Percentiles rank a stretch among this genome's conserved stretches.
phyloP scores from a whole-genome alignment of 2,888 invertebrate genomes.

The Epiblema foenella region DNA sequence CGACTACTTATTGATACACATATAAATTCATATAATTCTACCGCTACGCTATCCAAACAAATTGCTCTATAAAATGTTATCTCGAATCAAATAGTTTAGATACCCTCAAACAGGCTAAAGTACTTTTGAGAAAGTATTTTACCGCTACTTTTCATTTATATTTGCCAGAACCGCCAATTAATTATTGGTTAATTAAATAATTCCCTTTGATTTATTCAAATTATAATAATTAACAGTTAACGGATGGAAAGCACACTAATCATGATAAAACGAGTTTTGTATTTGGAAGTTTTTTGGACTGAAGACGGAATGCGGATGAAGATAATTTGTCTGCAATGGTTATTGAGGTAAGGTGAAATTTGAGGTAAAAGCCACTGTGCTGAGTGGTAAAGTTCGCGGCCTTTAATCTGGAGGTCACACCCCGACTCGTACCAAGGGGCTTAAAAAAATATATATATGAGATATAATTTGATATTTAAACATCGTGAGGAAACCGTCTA shows the following conservation, averaged over 20 bases:
- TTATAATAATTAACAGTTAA: slow-evolving; percentile 53
- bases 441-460: no score
- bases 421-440: no score
- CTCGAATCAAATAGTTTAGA: slow-evolving; percentile 9
- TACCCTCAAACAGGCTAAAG: slow-evolving; percentile 21
- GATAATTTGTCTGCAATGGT: slow-evolving; percentile 36
- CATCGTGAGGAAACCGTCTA: no score
- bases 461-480: no score
- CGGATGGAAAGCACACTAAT: slow-evolving; percentile 57
- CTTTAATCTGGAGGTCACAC: no score
- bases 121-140: slow-evolving; percentile 22
- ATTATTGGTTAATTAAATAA: slow-evolving; percentile 46
- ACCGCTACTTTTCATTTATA: slow-evolving; percentile 37
- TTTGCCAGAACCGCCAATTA: slow-evolving; percentile 41
- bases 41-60: slow-evolving; percentile 37
- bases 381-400: no score
- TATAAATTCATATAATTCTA: slow-evolving; percentile 10
- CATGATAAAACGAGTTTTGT: slow-evolving; percentile 47
- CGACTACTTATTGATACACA: slow-evolving; percentile 5
- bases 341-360: no score
- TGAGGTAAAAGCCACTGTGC: no score
- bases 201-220: slow-evolving; percentile 51
- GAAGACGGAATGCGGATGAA: slow-evolving; percentile 51
- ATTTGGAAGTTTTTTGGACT: slow-evolving; percentile 28
- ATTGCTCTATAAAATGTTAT: slow-evolving; percentile 41